Base-by-base conservation (phyloP, 2,113 vertebrate genomes). In the Ahaetulla prasina region DNA sequence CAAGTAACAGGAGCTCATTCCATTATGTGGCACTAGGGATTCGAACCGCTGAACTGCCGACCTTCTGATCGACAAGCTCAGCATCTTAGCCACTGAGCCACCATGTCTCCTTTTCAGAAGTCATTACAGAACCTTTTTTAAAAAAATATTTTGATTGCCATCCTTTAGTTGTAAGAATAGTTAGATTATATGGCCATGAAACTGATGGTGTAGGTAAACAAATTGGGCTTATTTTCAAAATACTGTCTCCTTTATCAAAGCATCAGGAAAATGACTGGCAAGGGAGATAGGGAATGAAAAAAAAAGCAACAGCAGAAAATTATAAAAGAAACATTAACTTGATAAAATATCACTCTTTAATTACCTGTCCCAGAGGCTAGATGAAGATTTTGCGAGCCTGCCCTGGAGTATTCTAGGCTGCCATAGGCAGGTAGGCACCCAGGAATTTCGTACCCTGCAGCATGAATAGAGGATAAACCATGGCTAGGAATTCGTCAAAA, bases 331-430 rank as follows among this genome's bases (percentile, higher is more conserved):
- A 92, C 95, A 95, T 91, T 95, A 90, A 97, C 92, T 96, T 94
- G 87, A 96, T 92, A 96, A 95, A 97, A 96, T 91, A 97, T 95
- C 89, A 94, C 96, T 96, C 97, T 92, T 94, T 95, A 96, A 91
- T 97, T 98, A 98, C 98, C 98, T 98, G 97, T 98, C 98, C 98
- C 98, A 98, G 96, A 98, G 96, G 91, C 96, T 97, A 97, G 98
- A 97, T 95, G 97, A 98, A 96, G 98, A 98, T 97, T 97, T 97
- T 97, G 97, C 96, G 97, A 97, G 97, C 94, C 96, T 97, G 97
- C 97, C 98, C 97, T 97, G 98, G 96, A 98, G 97, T 96, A 97
- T 97, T 96, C 96, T 97, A 97, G 98, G 95, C 97, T 98, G 97
- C 97, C 97, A 97, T 92, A 98, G 96, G 96, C 98, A 98, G 80